phyloP scores from a whole-genome alignment of 1,140 invertebrate genomes.

The Cyrtorhinus lividipennis region DNA sequence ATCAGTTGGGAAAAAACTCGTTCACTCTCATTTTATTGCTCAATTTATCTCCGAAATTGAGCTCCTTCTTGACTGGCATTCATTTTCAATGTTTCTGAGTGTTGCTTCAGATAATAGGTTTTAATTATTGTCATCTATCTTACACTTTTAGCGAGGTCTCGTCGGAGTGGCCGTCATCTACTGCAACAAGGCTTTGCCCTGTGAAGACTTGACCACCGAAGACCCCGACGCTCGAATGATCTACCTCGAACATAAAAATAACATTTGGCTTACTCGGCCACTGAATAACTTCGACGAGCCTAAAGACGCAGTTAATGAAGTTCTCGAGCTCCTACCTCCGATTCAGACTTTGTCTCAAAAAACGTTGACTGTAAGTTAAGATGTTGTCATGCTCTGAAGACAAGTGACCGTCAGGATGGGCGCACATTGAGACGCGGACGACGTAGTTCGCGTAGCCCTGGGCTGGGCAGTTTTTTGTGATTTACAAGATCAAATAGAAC shows the following conservation, averaged over 20 bases:
- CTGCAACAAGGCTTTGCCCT: slow-evolving; percentile 32
- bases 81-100: no score
- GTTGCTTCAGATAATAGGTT: no score
- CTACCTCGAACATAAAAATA: slow-evolving; percentile 30
- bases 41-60: no score
- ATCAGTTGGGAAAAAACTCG: no score
- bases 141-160: slow-evolving; percentile 35
- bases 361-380: slow-evolving; percentile 34
- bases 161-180: slow-evolving; percentile 39
- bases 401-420: no score
- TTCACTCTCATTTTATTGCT: no score
- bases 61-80: not conserved
- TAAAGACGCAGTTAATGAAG: slow-evolving; percentile 37
- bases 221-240: slow-evolving; percentile 26
- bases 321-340: slow-evolving; percentile 40
- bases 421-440: no score
- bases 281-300: slow-evolving; percentile 31
- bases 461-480: no score
- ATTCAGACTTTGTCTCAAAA: slow-evolving; percentile 34
- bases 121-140: slow-evolving; percentile 12
- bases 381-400: no score
- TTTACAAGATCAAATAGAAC: no score
- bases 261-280: slow-evolving; percentile 23
- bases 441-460: no score
- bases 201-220: slow-evolving; percentile 30